These are phyloP conservation scores for Phyllotreta striolata DNA, from an alignment of 2,888 invertebrate species.

Conservation along the genomic window DNA sequence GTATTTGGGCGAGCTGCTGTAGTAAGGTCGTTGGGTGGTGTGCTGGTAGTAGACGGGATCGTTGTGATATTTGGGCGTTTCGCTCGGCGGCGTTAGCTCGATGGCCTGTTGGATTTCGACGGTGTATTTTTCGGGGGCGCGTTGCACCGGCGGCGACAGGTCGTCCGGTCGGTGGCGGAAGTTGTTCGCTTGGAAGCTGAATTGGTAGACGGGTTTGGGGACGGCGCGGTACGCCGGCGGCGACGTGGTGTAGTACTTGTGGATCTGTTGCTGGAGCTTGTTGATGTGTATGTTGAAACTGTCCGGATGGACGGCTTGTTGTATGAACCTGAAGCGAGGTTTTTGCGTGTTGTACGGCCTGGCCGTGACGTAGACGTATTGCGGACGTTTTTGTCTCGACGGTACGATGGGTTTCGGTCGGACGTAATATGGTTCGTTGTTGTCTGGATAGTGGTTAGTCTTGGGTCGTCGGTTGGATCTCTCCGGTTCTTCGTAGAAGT, in stretches of 20 bases:
- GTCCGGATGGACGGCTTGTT: constrained; percentile 51
- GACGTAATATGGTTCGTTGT: constrained; percentile 48
- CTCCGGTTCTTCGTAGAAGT: constrained; percentile 68
- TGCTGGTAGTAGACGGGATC: constrained; percentile 44
- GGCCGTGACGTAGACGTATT: constrained; percentile 55
- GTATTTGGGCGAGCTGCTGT: constrained; percentile 59
- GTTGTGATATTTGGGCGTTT: constrained; percentile 39
- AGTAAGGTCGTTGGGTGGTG: constrained; percentile 62
- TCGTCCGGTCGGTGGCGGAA: constrained; percentile 57
- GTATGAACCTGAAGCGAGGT: constrained; percentile 49
- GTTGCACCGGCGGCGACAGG: constrained; percentile 52
- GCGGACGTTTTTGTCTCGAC: constrained; percentile 43
- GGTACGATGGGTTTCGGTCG: constrained; percentile 42
- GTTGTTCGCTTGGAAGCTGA: constrained; percentile 72
- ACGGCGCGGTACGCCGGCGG: constrained; percentile 59
- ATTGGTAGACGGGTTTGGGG: constrained; percentile 74
- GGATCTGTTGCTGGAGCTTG: constrained; percentile 71
- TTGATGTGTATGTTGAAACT: constrained; percentile 73
- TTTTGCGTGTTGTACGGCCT: constrained; percentile 51
- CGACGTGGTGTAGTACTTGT: constrained; percentile 67
- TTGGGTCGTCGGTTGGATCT: constrained; percentile 41
- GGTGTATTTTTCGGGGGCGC: constrained; percentile 54
- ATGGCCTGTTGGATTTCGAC: constrained; percentile 59
- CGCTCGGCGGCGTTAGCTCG: constrained; percentile 55
- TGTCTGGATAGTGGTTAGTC: constrained; percentile 39